Conservation (phyloP, 2,113 vertebrate species). For the Procapra przewalskii region DNA sequence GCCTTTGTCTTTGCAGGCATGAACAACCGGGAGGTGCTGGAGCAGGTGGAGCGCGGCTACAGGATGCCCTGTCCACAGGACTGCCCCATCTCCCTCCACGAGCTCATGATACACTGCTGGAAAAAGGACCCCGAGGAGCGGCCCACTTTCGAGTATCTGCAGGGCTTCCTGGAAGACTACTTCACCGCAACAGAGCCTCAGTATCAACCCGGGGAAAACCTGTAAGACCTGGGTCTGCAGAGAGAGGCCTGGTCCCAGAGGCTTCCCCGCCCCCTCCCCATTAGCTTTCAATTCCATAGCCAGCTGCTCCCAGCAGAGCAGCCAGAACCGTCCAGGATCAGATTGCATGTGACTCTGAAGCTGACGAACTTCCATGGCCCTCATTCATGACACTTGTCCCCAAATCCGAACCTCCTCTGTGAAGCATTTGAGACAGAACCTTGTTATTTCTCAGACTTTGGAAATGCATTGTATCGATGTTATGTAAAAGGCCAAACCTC, state of each 20-base stretch:
- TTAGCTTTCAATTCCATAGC: constrained; percentile 76
- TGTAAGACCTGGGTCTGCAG: constrained; percentile 81
- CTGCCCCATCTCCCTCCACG: constrained; percentile 95
- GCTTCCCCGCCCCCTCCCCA: constrained; percentile 69
- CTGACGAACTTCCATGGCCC: constrained; percentile 81
- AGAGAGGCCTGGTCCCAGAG: constrained; percentile 70
- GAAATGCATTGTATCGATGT: constrained; percentile 85
- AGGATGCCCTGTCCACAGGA: constrained; percentile 96
- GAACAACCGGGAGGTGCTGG: constrained; percentile 98
- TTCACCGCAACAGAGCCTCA: constrained; percentile 99
- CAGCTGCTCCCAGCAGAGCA: constrained; percentile 63
- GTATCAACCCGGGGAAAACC: constrained; percentile 98
- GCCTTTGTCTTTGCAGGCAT: constrained; percentile 84
- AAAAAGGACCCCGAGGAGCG: constrained; percentile 97
- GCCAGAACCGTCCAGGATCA: constrained; percentile 77
- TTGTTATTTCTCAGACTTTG: constrained; percentile 83
- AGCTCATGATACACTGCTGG: constrained; percentile 99
- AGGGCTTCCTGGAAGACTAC: constrained; percentile 99
- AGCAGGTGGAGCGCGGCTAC: constrained; percentile 98
- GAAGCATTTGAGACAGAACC: constrained; percentile 80
- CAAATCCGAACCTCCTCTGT: constrained; percentile 83
- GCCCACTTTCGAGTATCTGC: constrained; percentile 97
- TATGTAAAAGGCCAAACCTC: constrained; percentile 89
- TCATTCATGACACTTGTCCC: constrained; percentile 81
- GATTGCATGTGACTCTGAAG: constrained; percentile 79